Conservation (phyloP, 2,113 vertebrate genomes). For the Thunnus maccoyii region DNA sequence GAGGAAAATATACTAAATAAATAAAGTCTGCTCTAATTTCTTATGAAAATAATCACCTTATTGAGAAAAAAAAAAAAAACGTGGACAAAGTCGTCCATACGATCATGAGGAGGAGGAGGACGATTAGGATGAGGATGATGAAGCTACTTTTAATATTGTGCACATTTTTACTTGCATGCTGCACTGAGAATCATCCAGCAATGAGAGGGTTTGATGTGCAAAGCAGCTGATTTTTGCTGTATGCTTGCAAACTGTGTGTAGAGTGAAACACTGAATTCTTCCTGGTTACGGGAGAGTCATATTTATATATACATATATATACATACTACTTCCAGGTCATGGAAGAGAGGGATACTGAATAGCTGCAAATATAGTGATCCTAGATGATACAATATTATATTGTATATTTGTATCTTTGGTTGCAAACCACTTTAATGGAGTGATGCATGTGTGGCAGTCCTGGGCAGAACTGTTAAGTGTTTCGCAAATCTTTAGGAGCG, state of each 20-base stretch:
- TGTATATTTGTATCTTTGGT: slow-evolving; percentile 70
- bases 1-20: slow-evolving; percentile 75
- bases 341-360: slow-evolving; percentile 67
- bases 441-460: slow-evolving; percentile 63
- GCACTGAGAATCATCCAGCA: slow-evolving; percentile 73
- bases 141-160: slow-evolving; percentile 76
- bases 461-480: slow-evolving; percentile 45
- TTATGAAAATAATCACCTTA: slow-evolving; percentile 70
- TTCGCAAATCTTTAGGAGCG: slow-evolving; percentile 29
- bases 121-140: slow-evolving; percentile 45
- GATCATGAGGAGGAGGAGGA: slow-evolving; percentile 32
- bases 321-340: slow-evolving; percentile 73
- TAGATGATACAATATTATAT: slow-evolving; percentile 65
- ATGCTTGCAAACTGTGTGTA: slow-evolving; percentile 80
- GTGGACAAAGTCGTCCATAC: slow-evolving; percentile 52
- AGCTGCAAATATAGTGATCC: slow-evolving; percentile 70
- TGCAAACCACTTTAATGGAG: slow-evolving; percentile 68
- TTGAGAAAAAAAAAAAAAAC: slow-evolving; percentile 39
- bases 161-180: slow-evolving; percentile 87
- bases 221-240: slow-evolving; percentile 73
- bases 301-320: slow-evolving; percentile 64
- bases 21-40: slow-evolving; percentile 81
- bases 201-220: slow-evolving; percentile 59
- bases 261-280: slow-evolving; percentile 81
- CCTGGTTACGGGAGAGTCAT: slow-evolving; percentile 69